These are phyloP conservation scores for Tenualosa thibaudeaui DNA, from an alignment of 2,797 vertebrate species.

Conservation along the genomic window DNA sequence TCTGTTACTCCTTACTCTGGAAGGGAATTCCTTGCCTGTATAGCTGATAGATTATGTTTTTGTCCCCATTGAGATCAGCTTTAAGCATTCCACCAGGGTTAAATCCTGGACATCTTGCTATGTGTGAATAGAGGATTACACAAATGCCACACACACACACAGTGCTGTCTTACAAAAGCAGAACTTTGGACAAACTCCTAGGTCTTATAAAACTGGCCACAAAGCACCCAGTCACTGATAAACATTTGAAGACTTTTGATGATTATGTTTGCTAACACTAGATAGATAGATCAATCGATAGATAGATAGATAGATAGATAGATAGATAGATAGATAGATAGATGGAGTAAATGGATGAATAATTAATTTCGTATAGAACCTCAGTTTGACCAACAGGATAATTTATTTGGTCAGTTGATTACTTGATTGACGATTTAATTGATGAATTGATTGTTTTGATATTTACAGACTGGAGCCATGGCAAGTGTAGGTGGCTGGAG, in stretches of 20 bases:
- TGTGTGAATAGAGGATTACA: background rate
- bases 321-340: background rate
- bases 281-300: background rate
- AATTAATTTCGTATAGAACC: no score
- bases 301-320: background rate
- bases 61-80: background rate
- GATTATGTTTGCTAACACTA: background rate
- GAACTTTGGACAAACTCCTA: slow-evolving; percentile 6
- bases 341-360: no score
- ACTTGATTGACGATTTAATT: background rate
- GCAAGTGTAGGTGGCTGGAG: slow-evolving; percentile 21
- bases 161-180: background rate
- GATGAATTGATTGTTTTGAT: background rate
- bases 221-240: background rate
- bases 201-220: background rate
- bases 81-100: background rate
- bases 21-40: background rate
- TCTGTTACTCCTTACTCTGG: background rate
- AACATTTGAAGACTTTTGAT: background rate
- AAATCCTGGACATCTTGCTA: background rate
- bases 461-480: slow-evolving; percentile 55
- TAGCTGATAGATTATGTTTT: background rate
- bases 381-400: background rate
- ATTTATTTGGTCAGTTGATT: background rate
- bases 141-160: background rate